phyloP scores from a whole-genome alignment of 2,113 vertebrate species.

The Channa maculata region DNA sequence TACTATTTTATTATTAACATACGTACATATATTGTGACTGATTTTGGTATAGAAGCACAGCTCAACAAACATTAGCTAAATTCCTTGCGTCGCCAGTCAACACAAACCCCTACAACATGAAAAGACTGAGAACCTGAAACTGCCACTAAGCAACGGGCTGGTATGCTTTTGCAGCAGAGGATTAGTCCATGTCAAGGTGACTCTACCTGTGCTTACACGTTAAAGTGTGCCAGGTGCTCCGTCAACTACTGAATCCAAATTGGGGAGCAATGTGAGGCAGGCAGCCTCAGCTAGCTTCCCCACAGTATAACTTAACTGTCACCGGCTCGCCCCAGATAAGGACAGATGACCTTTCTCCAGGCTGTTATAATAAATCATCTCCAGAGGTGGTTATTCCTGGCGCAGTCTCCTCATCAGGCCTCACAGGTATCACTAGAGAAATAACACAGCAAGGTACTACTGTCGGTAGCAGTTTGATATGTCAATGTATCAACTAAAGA shows the following conservation, averaged over 20 bases:
- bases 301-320: slow-evolving; percentile 72
- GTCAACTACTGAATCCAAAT: slow-evolving; percentile 68
- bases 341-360: slow-evolving; percentile 76
- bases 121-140: slow-evolving; percentile 26
- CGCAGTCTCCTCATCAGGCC: slow-evolving; percentile 51
- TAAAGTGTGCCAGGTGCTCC: slow-evolving; percentile 69
- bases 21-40: not conserved
- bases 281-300: slow-evolving; percentile 48
- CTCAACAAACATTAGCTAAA: not conserved
- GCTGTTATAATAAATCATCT: slow-evolving; percentile 76
- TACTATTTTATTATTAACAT: slow-evolving; percentile 8
- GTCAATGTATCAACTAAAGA: slow-evolving; percentile 66
- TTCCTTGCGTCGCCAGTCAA: not conserved
- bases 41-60: slow-evolving; percentile 1
- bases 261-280: slow-evolving; percentile 39
- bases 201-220: slow-evolving; percentile 76
- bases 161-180: slow-evolving; percentile 45
- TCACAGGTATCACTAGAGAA: slow-evolving; percentile 71
- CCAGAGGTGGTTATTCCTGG: slow-evolving; percentile 66
- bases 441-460: slow-evolving; percentile 53
- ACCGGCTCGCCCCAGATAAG: slow-evolving; percentile 71
- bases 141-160: slow-evolving; percentile 8
- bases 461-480: slow-evolving; percentile 56
- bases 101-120: slow-evolving; percentile 32
- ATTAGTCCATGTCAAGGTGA: slow-evolving; percentile 80